Evolutionary conservation across 2,888 invertebrate species (phyloP).

Genomic region (Noctua janthe): DNA sequence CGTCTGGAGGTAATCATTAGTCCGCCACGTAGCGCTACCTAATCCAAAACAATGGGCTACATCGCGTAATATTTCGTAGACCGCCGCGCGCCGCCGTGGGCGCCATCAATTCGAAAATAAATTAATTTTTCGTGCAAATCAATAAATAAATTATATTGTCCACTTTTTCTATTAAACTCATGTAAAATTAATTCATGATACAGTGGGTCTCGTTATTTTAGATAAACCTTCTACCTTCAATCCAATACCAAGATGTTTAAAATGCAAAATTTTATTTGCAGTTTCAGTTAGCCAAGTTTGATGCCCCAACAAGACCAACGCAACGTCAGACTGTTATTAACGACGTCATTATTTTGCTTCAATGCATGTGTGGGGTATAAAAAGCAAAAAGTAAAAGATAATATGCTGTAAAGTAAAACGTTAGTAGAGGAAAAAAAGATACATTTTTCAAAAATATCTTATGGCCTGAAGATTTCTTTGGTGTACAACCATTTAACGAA

Average conservation of each 20-base stretch:
- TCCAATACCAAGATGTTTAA: not conserved
- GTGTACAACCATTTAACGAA: slow-evolving; percentile 2
- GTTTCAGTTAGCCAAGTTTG: slow-evolving; percentile 31
- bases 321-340: slow-evolving; percentile 36
- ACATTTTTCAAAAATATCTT: not conserved
- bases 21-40: slow-evolving; percentile 61
- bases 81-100: not conserved
- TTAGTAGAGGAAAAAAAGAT: not conserved
- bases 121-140: not conserved
- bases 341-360: slow-evolving; percentile 34
- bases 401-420: not conserved
- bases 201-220: not conserved
- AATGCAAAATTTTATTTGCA: slow-evolving; percentile 15
- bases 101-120: not conserved
- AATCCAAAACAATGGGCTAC: slow-evolving; percentile 69
- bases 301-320: slow-evolving; percentile 46
- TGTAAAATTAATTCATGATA: not conserved
- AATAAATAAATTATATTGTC: not conserved
- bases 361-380: slow-evolving; percentile 29
- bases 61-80: slow-evolving; percentile 20
- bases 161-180: not conserved
- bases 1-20: slow-evolving; percentile 75
- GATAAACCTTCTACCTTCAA: not conserved
- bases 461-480: not conserved
- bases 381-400: slow-evolving; percentile 5